Percentiles rank a stretch among this genome's conserved stretches.
These are phyloP conservation scores for Sceloporus undulatus DNA, from an alignment of 2,113 vertebrate genomes.

Conservation along the genomic window DNA sequence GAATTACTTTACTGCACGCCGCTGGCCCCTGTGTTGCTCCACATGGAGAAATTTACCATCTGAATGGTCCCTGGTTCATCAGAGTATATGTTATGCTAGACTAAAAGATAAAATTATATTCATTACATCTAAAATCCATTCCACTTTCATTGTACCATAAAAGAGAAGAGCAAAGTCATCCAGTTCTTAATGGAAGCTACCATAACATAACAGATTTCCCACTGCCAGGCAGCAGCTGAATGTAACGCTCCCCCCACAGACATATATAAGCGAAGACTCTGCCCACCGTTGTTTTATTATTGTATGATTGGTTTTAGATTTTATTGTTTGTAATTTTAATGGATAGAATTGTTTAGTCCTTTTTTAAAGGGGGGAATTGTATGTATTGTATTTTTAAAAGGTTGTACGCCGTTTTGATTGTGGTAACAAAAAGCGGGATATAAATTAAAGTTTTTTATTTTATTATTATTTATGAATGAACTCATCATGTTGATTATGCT, in stretches of 20 bases:
- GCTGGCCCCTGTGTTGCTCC: background rate
- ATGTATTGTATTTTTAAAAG: too few relatives aligned
- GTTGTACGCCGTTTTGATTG: too few relatives aligned
- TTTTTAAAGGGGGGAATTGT: too few relatives aligned
- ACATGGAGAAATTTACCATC: background rate
- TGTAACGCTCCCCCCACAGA: too few relatives aligned
- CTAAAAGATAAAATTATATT: background rate
- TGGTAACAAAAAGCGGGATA: too few relatives aligned
- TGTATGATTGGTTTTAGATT: too few relatives aligned
- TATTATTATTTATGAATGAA: background rate
- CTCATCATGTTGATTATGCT: background rate
- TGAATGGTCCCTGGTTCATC: background rate
- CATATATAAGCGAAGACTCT: too few relatives aligned
- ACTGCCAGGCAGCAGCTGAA: conserved; percentile 12
- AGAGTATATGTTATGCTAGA: background rate
- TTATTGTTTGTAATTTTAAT: too few relatives aligned
- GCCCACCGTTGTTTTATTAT: too few relatives aligned
- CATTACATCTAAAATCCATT: conserved; percentile 1
- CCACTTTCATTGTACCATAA: background rate
- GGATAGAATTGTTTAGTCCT: too few relatives aligned
- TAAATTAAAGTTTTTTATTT: too few relatives aligned
- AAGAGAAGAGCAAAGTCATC: background rate
- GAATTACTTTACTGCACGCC: background rate
- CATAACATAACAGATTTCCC: conserved; percentile 21
- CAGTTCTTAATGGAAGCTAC: background rate